phyloP scores from a whole-genome alignment of 2,888 invertebrate genomes.

The Dicyrtoma fusca region DNA sequence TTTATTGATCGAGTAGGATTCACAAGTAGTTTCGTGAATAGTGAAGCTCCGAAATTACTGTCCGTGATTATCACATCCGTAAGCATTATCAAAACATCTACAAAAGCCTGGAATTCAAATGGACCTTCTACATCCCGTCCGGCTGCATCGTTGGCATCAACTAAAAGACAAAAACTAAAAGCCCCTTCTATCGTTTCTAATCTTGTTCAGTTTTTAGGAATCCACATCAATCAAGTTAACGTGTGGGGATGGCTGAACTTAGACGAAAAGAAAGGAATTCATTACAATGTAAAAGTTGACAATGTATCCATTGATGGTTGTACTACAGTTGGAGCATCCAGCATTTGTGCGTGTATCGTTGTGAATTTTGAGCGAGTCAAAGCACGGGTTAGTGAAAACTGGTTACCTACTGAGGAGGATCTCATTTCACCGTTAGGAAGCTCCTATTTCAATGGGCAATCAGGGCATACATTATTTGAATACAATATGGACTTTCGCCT shows the following conservation, averaged over 20 bases:
- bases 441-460: constrained; percentile 49
- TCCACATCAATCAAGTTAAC: constrained; percentile 52
- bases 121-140: constrained; percentile 64
- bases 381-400: constrained; percentile 53
- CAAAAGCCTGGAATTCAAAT: constrained; percentile 63
- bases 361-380: constrained; percentile 50
- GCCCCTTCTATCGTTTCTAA: constrained; percentile 54
- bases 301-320: constrained; percentile 55
- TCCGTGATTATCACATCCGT: constrained; percentile 81
- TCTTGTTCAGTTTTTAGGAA: constrained; percentile 56
- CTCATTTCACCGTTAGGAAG: constrained; percentile 45
- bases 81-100: constrained; percentile 70
- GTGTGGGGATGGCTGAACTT: constrained; percentile 54
- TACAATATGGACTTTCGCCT: constrained; percentile 54
- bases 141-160: neutral
- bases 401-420: constrained; percentile 53
- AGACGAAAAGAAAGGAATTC: constrained; percentile 53
- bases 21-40: constrained; percentile 84
- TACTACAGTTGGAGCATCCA: constrained; percentile 54
- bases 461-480: constrained; percentile 50
- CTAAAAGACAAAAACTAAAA: constrained; percentile 43
- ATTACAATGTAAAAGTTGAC: constrained; percentile 48
- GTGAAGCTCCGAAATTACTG: constrained; percentile 81
- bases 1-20: constrained; percentile 83
- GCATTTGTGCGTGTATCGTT: constrained; percentile 55